Conservation (phyloP, 2,888 invertebrate species). For the Holacanthella duospinosa region DNA sequence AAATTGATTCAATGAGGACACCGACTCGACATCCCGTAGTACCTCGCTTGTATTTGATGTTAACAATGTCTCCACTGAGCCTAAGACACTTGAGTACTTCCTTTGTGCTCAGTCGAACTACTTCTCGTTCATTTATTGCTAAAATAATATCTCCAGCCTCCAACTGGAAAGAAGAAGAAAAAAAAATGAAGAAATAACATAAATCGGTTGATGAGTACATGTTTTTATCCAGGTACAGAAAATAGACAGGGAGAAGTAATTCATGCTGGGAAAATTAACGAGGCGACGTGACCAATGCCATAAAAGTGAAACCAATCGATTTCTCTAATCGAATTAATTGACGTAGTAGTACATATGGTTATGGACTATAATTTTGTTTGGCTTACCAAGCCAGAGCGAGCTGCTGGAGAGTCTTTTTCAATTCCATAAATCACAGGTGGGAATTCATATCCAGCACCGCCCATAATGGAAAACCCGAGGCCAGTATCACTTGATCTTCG, state of each 20-base stretch:
- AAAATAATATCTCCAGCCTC: constrained; percentile 89
- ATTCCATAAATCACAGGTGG: constrained; percentile 90
- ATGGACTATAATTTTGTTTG: too few relatives aligned
- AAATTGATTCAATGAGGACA: not conserved
- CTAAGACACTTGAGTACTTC: constrained; percentile 91
- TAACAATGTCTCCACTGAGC: constrained; percentile 79
- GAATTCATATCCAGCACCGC: constrained; percentile 65
- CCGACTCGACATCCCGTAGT: too few relatives aligned
- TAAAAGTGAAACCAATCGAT: not conserved
- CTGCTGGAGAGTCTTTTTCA: constrained; percentile 84
- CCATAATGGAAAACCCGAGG: constrained; percentile 80
- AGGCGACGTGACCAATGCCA: not conserved
- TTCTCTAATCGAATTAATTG: not conserved
- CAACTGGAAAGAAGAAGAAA: constrained; percentile 54
- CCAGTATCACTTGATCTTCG: constrained; percentile 32
- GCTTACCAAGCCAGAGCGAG: constrained; percentile 76
- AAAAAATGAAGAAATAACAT: not conserved
- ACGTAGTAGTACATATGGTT: too few relatives aligned
- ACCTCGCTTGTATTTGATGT: constrained; percentile 83
- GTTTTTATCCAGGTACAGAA: not conserved
- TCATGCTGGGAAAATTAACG: not conserved
- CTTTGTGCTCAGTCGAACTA: constrained; percentile 81
- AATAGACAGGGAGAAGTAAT: not conserved
- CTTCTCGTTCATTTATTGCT: constrained; percentile 86
- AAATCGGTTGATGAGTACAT: too few relatives aligned